Base-by-base conservation (phyloP, 2,797 vertebrate genomes). In the Diceros bicornis region DNA sequence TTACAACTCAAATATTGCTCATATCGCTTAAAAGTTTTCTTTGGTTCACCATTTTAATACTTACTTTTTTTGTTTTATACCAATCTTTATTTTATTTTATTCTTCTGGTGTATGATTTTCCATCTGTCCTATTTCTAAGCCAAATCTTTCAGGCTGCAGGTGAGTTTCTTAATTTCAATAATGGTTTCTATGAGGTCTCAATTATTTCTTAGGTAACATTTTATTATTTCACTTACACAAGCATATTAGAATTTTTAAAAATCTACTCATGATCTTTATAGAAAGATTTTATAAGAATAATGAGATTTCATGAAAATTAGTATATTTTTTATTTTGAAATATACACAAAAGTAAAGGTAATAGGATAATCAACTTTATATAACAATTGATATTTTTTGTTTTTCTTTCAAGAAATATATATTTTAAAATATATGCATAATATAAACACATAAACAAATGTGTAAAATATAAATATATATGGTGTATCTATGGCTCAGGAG, bases 81-180 rank as follows among this genome's bases (percentile, higher is more conserved):
- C 55, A n/a, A 74, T 85, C 3, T 85, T 52, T 52, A 78, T n/a
- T 79, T 97, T 91, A 62, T 34, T 21, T 72, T 92, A 66, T 52
- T 91, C 20, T 94, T 92, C 18, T 77, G 25, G 0, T 72, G 9
- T 20, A 23, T 81, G 9, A 61, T 66, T 74, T 75, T 62, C 59
- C 13, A 57, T 74, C 59, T 94, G 50, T n/a, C 11, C 27, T 1
- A 18, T 69, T 84, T 72, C 66, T 93, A 13, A 79, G 61, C 29
- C 57, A 82, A 50, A 47, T 92, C 16, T 72, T 69, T 96, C 13
- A 72, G 21, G 20, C 29, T 84, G 10, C 32, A 50, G 57, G 37
- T 82, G 32, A 92, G 16, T 92, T 92, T 89, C n/a, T 92, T 66
- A 94, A 82, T 82, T 90, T 90, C 11, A 87, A 3, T 41, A 81